phyloP scores from a whole-genome alignment of 2,888 invertebrate species.

The Phasia obesa region DNA sequence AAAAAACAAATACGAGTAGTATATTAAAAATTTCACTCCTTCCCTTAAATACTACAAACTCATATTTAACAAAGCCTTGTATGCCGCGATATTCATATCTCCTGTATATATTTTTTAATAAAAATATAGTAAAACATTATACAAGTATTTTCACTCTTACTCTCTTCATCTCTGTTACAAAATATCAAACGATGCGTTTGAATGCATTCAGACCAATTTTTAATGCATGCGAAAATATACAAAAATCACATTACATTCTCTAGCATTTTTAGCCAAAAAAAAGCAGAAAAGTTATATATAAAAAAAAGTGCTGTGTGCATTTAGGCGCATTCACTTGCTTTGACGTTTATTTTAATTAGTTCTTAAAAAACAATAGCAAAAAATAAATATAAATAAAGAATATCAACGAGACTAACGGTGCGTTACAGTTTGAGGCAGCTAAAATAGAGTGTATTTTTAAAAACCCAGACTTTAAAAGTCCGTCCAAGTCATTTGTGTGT shows the following conservation, averaged over 20 bases:
- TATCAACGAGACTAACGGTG: slow-evolving; percentile 71
- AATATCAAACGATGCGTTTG: slow-evolving; percentile 73
- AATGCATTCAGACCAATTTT: slow-evolving; percentile 68
- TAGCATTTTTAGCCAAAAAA: slow-evolving; percentile 23
- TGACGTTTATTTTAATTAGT: slow-evolving; percentile 76
- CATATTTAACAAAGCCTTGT: slow-evolving; percentile 26
- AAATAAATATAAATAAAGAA: slow-evolving; percentile 56
- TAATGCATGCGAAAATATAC: slow-evolving; percentile 58
- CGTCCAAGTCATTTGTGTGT: slow-evolving; percentile 19
- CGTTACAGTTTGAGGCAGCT: slow-evolving; percentile 70
- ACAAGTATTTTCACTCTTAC: slow-evolving; percentile 11
- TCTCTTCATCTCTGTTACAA: slow-evolving; percentile 50
- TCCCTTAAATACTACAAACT: slow-evolving; percentile 9
- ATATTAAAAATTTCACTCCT: slow-evolving; percentile 45
- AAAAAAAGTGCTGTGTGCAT: slow-evolving; percentile 71
- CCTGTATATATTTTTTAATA: slow-evolving; percentile 3
- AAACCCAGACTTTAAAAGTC: slow-evolving; percentile 36
- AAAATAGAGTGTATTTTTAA: slow-evolving; percentile 23
- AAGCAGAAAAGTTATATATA: slow-evolving; percentile 34
- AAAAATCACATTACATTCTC: slow-evolving; percentile 26
- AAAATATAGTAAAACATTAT: slow-evolving; percentile 15
- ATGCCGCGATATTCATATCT: slow-evolving; percentile 1
- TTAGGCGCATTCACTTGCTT: slow-evolving; percentile 72
- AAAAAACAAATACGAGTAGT: slow-evolving; percentile 27
- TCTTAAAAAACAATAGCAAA: slow-evolving; percentile 69